A percentile compares a stretch with the other conserved stretches of the same genome.
phyloP scores from a whole-genome alignment of 1,140 invertebrate genomes.

The Reticulitermes speratus region DNA sequence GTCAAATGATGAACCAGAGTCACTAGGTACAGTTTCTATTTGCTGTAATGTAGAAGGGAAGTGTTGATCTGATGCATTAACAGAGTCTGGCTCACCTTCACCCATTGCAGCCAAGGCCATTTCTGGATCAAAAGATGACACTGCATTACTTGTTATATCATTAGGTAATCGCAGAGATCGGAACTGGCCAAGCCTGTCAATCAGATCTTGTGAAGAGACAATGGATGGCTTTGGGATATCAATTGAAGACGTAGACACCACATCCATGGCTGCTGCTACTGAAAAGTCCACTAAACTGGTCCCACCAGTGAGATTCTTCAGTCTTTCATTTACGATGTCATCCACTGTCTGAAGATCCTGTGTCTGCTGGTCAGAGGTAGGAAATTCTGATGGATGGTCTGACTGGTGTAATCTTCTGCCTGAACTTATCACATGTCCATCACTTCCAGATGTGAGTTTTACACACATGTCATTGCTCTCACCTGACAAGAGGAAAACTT shows the following conservation, averaged over 20 bases:
- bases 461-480: background rate
- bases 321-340: conserved; percentile 32
- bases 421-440: background rate
- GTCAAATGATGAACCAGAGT: conserved; percentile 13
- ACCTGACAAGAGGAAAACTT: background rate
- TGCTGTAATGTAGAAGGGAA: background rate
- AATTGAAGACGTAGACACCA: background rate
- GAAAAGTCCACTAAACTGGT: conserved; percentile 4
- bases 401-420: background rate
- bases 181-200: conserved; percentile 7
- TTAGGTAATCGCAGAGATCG: no score
- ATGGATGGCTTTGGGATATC: conserved; percentile 3
- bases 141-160: background rate
- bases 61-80: background rate
- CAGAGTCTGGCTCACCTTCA: background rate
- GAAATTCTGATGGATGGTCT: conserved; percentile 1
- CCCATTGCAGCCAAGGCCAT: conserved; percentile 31
- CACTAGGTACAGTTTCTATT: background rate
- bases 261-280: background rate
- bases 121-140: conserved; percentile 26
- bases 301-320: conserved; percentile 29
- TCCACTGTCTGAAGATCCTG: conserved; percentile 26
- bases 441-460: background rate
- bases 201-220: conserved; percentile 9
- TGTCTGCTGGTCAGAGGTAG: background rate